phyloP scores from a whole-genome alignment of 2,113 vertebrate genomes.

The Cariama cristata region DNA sequence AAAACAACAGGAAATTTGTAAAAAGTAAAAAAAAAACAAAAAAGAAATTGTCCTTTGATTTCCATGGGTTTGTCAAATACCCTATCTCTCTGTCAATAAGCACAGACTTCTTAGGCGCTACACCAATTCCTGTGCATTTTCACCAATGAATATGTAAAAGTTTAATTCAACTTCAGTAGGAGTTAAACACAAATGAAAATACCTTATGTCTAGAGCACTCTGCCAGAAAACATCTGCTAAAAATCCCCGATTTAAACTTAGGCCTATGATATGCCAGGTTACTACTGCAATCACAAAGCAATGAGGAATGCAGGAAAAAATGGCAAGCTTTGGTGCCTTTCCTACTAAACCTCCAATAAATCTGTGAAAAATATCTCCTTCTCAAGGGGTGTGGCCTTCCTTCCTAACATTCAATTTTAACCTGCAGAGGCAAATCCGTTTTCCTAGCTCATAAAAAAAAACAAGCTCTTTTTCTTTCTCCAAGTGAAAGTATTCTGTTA shows the following conservation, averaged over 20 bases:
- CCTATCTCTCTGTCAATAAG: not conserved
- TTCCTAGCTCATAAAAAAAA: not conserved
- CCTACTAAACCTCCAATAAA: not conserved
- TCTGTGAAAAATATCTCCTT: not conserved
- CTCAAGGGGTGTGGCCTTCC: not conserved
- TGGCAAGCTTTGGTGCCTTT: not conserved
- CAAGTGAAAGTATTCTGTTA: not conserved
- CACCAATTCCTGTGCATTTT: not conserved
- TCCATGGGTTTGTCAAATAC: not conserved
- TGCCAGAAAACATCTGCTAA: constrained; percentile 45
- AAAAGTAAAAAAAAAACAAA: not conserved
- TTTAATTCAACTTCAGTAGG: not conserved
- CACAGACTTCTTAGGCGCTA: not conserved
- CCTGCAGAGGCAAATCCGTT: not conserved
- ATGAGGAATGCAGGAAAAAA: not conserved
- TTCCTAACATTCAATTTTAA: not conserved
- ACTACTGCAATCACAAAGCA: not conserved
- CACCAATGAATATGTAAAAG: not conserved
- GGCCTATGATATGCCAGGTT: not conserved
- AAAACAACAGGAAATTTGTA: not conserved
- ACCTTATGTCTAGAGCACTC: not conserved
- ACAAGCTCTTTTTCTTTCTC: not conserved
- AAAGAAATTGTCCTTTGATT: not conserved
- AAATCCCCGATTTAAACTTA: not conserved
- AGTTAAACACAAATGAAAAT: constrained; percentile 39